phyloP scores from a whole-genome alignment of 2,888 invertebrate genomes.

The Cancer borealis region DNA sequence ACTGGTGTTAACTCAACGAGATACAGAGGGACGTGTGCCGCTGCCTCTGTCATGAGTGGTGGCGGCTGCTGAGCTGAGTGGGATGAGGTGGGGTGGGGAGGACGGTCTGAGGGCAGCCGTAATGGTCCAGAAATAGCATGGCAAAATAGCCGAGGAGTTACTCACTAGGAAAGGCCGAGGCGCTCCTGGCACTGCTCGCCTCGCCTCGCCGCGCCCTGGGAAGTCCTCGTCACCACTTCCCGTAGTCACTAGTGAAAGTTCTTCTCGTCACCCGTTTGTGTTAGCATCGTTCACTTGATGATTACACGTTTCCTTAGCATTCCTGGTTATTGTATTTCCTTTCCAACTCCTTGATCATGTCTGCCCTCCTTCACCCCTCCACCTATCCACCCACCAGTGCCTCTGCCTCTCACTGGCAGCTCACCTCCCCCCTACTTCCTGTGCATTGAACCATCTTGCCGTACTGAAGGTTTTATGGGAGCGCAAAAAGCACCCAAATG shows the following conservation, averaged over 20 bases:
- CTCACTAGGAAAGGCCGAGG: background rate
- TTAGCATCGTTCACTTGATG: background rate
- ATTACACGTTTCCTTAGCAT: background rate
- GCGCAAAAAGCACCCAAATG: background rate
- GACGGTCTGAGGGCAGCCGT: background rate
- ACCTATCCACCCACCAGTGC: background rate
- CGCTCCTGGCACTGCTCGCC: background rate
- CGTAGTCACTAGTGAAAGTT: background rate
- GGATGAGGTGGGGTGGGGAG: background rate
- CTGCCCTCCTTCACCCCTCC: background rate
- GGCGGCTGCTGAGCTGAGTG: background rate
- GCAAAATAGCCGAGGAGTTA: conserved; percentile 35
- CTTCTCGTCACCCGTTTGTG: background rate
- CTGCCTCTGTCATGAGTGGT: background rate
- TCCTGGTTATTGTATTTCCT: background rate
- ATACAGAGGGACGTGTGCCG: background rate
- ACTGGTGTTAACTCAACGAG: background rate
- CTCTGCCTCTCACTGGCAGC: background rate
- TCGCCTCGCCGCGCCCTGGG: background rate
- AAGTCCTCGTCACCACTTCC: background rate
- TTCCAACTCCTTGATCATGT: background rate
- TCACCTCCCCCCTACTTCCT: background rate
- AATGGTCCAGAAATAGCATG: conserved; percentile 38
- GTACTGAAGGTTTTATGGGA: background rate
- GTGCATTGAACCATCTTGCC: background rate